Evolutionary conservation across 1,140 invertebrate genomes (phyloP).

Genomic region (Sweltsa coloradensis): DNA sequence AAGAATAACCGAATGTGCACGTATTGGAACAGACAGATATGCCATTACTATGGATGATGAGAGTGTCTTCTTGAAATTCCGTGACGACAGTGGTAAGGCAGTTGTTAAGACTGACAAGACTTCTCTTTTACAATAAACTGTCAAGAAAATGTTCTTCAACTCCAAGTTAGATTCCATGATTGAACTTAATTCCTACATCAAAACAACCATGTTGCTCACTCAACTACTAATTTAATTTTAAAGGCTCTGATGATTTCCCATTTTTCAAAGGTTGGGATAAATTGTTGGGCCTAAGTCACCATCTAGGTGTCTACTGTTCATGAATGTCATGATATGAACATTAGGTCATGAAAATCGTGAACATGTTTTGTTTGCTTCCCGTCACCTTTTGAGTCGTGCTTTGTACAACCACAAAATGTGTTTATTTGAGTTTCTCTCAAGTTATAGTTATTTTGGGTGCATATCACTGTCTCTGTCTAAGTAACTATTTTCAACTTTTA

Average conservation of each 20-base stretch:
- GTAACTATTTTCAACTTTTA: too few relatives aligned
- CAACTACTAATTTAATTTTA: neutral
- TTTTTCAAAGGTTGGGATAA: neutral
- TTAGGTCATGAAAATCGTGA: too few relatives aligned
- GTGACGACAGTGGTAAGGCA: constrained; percentile 17
- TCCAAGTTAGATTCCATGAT: neutral
- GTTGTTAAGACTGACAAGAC: constrained; percentile 4
- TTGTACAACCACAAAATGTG: too few relatives aligned
- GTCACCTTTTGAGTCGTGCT: too few relatives aligned
- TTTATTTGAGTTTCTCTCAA: too few relatives aligned
- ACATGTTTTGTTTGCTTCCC: too few relatives aligned
- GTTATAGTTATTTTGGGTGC: too few relatives aligned
- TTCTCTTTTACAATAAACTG: neutral
- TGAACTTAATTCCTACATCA: neutral
- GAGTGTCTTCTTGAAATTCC: constrained; percentile 28
- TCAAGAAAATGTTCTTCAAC: neutral
- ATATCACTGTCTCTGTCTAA: too few relatives aligned
- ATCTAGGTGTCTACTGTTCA: too few relatives aligned
- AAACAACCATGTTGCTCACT: neutral
- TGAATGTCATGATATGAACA: too few relatives aligned
- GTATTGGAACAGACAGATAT: constrained; percentile 49
- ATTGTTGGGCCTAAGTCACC: too few relatives aligned
- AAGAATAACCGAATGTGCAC: constrained; percentile 51
- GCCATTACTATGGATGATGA: constrained; percentile 57
- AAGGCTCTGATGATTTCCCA: neutral